Evolutionary conservation across 2,888 invertebrate species (phyloP).

Genomic region (Eutolmus rufibarbis): DNA sequence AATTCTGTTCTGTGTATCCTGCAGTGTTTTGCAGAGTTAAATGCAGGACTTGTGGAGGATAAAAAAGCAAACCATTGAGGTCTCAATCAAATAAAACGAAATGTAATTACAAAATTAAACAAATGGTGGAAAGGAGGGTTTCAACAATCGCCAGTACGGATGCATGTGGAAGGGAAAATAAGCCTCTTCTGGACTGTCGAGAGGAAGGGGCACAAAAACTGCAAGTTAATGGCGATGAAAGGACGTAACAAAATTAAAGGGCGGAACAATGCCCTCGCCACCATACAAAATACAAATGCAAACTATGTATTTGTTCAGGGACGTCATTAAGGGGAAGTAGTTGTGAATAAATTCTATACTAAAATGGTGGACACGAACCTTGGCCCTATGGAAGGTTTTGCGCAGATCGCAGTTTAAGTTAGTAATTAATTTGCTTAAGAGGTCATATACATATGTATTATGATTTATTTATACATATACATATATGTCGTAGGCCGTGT

Average conservation of each 20-base stretch:
- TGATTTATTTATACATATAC: too few species aligned
- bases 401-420: too few species aligned
- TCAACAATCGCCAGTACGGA: neutral
- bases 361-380: neutral
- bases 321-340: neutral
- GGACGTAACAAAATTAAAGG: conserved; percentile 28
- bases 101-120: conserved; percentile 50
- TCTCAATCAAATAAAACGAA: conserved; percentile 50
- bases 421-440: too few species aligned
- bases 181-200: neutral
- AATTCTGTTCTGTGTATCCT: neutral
- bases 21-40: neutral
- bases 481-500: too few species aligned
- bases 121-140: conserved; percentile 24
- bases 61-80: conserved; percentile 47
- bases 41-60: neutral
- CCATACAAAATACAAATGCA: neutral
- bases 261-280: conserved; percentile 24
- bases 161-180: neutral
- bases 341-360: neutral
- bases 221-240: conserved; percentile 7
- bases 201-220: conserved; percentile 10
- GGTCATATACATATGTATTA: too few species aligned
- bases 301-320: neutral
- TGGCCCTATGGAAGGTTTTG: neutral